Percentiles rank a stretch among this genome's conserved stretches.
Evolutionary conservation across 1,140 invertebrate species (phyloP).

Genomic region (Asobara japonica): DNA sequence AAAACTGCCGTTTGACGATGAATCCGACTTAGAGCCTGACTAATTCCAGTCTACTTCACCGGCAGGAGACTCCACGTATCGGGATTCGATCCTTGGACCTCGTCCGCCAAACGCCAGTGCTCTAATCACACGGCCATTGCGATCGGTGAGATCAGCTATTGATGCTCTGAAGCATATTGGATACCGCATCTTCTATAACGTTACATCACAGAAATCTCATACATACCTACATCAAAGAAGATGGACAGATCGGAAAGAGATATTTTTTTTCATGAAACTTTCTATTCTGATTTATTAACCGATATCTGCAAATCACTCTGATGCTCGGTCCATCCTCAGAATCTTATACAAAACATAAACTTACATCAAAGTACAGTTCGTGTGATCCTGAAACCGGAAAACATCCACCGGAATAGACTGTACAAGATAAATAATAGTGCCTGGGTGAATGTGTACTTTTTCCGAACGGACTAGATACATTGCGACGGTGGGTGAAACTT

Average conservation of each 20-base stretch:
- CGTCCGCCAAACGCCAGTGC: too few species aligned
- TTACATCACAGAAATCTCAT: background rate
- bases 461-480: slow-evolving; percentile 25
- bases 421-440: slow-evolving; percentile 58
- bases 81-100: too few species aligned
- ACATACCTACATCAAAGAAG: background rate
- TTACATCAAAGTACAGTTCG: background rate
- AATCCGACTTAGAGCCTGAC: too few species aligned
- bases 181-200: too few species aligned
- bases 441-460: slow-evolving; percentile 62
- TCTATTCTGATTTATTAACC: slow-evolving; percentile 59
- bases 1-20: too few species aligned
- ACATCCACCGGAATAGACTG: slow-evolving; percentile 19
- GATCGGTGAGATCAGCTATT: too few species aligned
- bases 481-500: slow-evolving; percentile 15
- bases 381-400: background rate
- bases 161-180: too few species aligned
- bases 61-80: too few species aligned
- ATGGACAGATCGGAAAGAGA: background rate
- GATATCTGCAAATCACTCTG: slow-evolving; percentile 61
- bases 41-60: too few species aligned
- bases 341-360: background rate
- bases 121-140: too few species aligned
- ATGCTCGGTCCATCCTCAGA: background rate
- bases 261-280: slow-evolving; percentile 24